Percentiles rank a stretch among this genome's conserved stretches.
Evolutionary conservation across 1,140 invertebrate genomes (phyloP).

Genomic region (Macrocentrus cingulum): DNA sequence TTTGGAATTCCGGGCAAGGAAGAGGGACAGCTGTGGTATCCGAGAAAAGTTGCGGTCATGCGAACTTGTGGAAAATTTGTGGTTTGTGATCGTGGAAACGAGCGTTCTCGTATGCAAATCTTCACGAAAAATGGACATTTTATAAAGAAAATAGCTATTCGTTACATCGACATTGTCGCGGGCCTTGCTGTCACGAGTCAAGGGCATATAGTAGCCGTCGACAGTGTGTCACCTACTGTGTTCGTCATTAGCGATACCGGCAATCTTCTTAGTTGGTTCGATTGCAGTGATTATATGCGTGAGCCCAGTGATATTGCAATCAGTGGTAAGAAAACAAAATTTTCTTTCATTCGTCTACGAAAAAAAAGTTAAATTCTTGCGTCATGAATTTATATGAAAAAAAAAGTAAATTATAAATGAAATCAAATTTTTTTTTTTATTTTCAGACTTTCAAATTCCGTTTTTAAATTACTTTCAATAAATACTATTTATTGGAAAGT

Average conservation of each 20-base stretch:
- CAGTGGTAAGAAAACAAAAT: slow-evolving; percentile 64
- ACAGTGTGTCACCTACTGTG: slow-evolving; percentile 95
- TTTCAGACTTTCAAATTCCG: too few relatives aligned
- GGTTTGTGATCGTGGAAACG: slow-evolving; percentile 94
- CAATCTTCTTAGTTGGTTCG: slow-evolving; percentile 90
- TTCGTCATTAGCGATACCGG: slow-evolving; percentile 90
- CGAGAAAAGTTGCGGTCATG: slow-evolving; percentile 92
- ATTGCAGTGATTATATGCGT: slow-evolving; percentile 95
- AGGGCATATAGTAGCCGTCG: slow-evolving; percentile 94
- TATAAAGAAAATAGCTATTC: slow-evolving; percentile 89
- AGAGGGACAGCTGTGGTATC: slow-evolving; percentile 95
- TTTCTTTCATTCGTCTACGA: slow-evolving; percentile 12
- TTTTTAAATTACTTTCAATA: too few relatives aligned
- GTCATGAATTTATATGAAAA: too few relatives aligned
- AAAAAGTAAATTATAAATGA: too few relatives aligned
- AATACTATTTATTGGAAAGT: too few relatives aligned
- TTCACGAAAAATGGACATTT: slow-evolving; percentile 86
- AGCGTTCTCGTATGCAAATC: slow-evolving; percentile 95
- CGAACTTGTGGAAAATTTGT: slow-evolving; percentile 86
- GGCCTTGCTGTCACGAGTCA: slow-evolving; percentile 87
- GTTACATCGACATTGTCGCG: slow-evolving; percentile 97
- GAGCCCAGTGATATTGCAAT: slow-evolving; percentile 97
- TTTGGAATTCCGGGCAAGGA: slow-evolving; percentile 90
- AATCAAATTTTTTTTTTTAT: too few relatives aligned
- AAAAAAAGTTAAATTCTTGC: too few relatives aligned